A percentile compares a stretch with the other conserved stretches of the same genome.
Conservation (phyloP, 1,140 invertebrate genomes). For the Tetranychus cinnabarinus region DNA sequence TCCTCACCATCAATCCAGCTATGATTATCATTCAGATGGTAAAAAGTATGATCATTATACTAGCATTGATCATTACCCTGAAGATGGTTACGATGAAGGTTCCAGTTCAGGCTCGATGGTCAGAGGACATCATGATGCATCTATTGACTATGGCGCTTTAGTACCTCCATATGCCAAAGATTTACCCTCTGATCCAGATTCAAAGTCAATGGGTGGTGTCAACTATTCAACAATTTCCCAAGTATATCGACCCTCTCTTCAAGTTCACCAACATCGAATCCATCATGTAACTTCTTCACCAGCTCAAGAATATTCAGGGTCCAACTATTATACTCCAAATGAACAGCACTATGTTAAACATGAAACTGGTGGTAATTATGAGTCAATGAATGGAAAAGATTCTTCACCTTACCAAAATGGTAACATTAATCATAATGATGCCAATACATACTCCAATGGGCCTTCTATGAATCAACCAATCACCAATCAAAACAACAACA, state of each 20-base stretch:
- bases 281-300: background rate
- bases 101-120: too few relatives aligned
- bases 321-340: too few relatives aligned
- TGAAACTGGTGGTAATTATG: too few relatives aligned
- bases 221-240: too few relatives aligned
- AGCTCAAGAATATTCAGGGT: background rate
- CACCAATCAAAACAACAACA: background rate
- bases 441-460: too few relatives aligned
- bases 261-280: background rate
- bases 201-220: background rate
- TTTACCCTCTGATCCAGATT: background rate
- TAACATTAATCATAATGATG: too few relatives aligned
- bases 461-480: too few relatives aligned
- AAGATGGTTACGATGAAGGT: background rate
- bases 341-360: too few relatives aligned
- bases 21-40: too few relatives aligned
- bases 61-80: background rate
- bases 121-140: background rate
- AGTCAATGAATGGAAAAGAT: too few relatives aligned
- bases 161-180: background rate
- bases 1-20: too few relatives aligned
- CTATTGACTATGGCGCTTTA: background rate
- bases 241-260: background rate
- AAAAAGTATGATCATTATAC: background rate
- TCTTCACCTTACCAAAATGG: too few relatives aligned